Conservation (phyloP, 2,888 invertebrate species). For the Clostera curtula region DNA sequence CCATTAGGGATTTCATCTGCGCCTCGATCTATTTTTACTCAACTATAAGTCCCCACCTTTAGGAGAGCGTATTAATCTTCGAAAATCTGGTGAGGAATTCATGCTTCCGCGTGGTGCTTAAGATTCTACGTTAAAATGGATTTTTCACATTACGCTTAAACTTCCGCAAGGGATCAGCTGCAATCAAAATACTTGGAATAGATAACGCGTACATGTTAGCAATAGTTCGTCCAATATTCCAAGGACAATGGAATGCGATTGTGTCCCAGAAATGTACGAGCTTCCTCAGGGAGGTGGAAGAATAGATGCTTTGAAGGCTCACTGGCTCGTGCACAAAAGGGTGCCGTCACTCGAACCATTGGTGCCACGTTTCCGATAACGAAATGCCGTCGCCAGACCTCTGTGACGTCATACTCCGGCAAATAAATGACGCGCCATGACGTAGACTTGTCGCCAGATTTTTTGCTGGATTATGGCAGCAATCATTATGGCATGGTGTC, state of each 20-base stretch:
- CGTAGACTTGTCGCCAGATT: too few species aligned
- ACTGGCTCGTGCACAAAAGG: constrained; percentile 25
- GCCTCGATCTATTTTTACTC: constrained; percentile 43
- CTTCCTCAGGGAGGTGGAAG: constrained; percentile 21
- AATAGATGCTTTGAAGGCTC: constrained; percentile 31
- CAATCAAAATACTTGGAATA: neutral
- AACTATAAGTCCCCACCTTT: too few species aligned
- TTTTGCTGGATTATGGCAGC: too few species aligned
- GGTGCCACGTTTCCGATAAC: constrained; percentile 36
- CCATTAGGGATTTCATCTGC: constrained; percentile 44
- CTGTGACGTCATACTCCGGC: constrained; percentile 24
- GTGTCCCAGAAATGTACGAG: constrained; percentile 19
- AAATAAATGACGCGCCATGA: constrained; percentile 24
- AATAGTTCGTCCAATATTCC: constrained; percentile 5
- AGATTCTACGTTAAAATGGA: constrained; percentile 6
- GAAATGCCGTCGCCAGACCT: constrained; percentile 25
- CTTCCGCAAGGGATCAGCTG: neutral
- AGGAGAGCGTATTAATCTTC: too few species aligned
- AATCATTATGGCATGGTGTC: constrained; percentile 17
- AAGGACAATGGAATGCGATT: constrained; percentile 13
- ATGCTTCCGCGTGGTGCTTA: constrained; percentile 5
- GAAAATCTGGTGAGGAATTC: too few species aligned
- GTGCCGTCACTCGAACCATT: constrained; percentile 24
- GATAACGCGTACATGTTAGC: too few species aligned
- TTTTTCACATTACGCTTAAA: too few species aligned